Evolutionary conservation across 2,888 invertebrate genomes (phyloP).

Genomic region (Tupiocoris notatus): DNA sequence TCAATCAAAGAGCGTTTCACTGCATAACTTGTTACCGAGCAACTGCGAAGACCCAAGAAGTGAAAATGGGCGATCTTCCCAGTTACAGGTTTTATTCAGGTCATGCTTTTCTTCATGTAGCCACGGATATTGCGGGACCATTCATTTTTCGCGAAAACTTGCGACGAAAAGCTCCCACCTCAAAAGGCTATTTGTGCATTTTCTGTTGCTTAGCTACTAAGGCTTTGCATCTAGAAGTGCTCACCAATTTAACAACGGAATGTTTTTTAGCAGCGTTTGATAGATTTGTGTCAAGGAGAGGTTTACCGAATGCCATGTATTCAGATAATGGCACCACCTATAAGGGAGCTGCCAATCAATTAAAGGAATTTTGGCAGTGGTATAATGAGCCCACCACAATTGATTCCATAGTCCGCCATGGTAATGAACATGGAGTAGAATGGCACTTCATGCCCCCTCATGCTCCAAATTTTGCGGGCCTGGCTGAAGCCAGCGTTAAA

Average conservation of each 20-base stretch:
- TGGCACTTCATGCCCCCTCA: neutral
- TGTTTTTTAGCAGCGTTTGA: neutral
- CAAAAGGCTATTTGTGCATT: neutral
- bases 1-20: neutral
- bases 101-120: neutral
- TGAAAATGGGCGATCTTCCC: conserved; percentile 4
- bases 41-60: neutral
- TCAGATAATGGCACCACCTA: neutral
- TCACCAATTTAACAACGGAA: neutral
- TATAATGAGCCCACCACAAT: neutral
- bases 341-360: neutral
- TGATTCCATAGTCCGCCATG: neutral
- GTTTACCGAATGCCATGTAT: neutral
- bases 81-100: neutral
- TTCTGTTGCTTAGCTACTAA: neutral
- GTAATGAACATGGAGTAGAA: neutral
- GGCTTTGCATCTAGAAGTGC: neutral
- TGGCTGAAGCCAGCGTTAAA: neutral
- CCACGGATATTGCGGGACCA: neutral
- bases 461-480: neutral
- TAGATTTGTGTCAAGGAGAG: neutral
- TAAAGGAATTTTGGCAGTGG: neutral
- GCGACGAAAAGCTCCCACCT: neutral
- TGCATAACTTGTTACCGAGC: neutral
- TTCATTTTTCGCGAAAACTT: neutral